Base-by-base conservation (phyloP, 2,113 vertebrate genomes). In the Trichomycterus rosablanca region DNA sequence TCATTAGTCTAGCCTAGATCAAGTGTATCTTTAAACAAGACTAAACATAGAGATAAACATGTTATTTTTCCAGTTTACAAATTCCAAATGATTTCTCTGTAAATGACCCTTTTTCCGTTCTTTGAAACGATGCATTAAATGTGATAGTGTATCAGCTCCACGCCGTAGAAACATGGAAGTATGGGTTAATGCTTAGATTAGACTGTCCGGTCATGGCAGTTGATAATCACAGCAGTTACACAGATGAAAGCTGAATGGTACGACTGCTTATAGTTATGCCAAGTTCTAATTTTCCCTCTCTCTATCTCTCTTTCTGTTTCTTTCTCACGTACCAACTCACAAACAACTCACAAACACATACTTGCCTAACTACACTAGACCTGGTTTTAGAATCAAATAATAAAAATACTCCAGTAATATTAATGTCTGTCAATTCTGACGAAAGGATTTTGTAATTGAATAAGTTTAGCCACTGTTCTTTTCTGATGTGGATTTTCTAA, bases 201-300 rank as follows among this genome's bases (percentile, higher is more conserved):
- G n/a, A 57, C 44, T 16, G 63, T 34, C 53, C 26, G 34, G 52
- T 56, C 63, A 65, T 65, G 63, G 52, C 52, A 65, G 52, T 34
- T 65, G 63, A 57, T 57, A 48, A 57, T 46, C 44, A 20, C 20
- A 49, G 53, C 45, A 6, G 56, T 65, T 65, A 65, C 52, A n/a
- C 52, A 57, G 63, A 65, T 65, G 52, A 65, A 65, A 65, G 63
- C 22, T n/a, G 45, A 42, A 12, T n/a, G 37, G 23, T 37, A 49
- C 23, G 9, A 56, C 16, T 19, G 52, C 43, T 30, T 65, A 49
- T 43, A 20, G 52, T 65, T 39, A 56, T 40, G 30, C 22, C 39
- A 23, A 37, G 4, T 10, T 26, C 20, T 28, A 16, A 56, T 56
- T 24, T 42, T 40, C 37, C 20, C 51, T 54, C 12, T 54, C 28